phyloP scores from a whole-genome alignment of 1,140 invertebrate species.

The Drosophila teissieri region DNA sequence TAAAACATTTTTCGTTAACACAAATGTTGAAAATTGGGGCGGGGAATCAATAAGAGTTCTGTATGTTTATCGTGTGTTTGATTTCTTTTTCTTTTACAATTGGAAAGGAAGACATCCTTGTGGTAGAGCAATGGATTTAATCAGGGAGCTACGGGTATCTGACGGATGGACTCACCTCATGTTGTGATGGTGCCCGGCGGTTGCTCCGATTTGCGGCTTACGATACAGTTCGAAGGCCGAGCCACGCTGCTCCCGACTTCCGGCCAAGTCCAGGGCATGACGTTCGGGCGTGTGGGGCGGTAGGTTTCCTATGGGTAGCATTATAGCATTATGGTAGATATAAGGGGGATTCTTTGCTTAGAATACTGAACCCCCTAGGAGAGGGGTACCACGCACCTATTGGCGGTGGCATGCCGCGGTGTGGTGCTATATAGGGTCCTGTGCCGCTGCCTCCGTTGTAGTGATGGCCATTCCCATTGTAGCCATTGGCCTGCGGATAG shows the following conservation, averaged over 20 bases:
- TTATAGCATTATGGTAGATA: neutral
- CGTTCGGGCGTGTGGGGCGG: constrained; percentile 79
- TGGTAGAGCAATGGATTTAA: constrained; percentile 14
- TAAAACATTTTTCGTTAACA: constrained; percentile 85
- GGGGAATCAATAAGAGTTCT: constrained; percentile 22
- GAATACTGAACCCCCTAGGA: no score
- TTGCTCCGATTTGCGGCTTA: constrained; percentile 89
- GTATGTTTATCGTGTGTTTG: constrained; percentile 17
- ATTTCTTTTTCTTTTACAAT: constrained; percentile 2
- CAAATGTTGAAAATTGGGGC: constrained; percentile 64
- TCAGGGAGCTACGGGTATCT: constrained; percentile 10
- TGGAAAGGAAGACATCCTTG: neutral
- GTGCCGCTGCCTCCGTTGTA: constrained; percentile 81
- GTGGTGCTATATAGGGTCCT: constrained; percentile 84
- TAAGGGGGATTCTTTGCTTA: no score
- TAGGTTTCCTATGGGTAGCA: constrained; percentile 65
- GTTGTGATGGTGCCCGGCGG: constrained; percentile 87
- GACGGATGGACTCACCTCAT: constrained; percentile 87
- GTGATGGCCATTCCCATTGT: constrained; percentile 79
- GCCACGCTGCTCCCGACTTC: constrained; percentile 95
- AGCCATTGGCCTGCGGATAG: constrained; percentile 69
- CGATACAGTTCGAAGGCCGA: constrained; percentile 97
- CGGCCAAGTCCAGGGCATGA: constrained; percentile 89
- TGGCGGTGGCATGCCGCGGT: constrained; percentile 85
- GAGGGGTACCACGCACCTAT: constrained; percentile 58